Base-by-base conservation (phyloP, 2,113 vertebrate genomes). In the Sciurus niger region DNA sequence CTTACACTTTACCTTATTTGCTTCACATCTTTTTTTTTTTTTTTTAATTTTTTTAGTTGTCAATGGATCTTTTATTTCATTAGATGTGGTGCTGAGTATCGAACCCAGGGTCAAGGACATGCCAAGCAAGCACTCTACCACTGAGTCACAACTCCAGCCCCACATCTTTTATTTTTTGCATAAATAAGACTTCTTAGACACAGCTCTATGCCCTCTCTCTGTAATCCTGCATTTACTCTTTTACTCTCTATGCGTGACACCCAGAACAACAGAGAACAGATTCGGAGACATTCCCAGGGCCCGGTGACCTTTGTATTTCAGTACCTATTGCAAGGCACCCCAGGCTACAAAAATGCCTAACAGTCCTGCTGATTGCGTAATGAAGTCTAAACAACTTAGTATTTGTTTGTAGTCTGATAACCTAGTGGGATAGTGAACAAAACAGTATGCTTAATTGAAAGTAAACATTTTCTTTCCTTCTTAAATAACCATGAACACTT, bases 261-360 rank as follows among this genome's bases (percentile, higher is more conserved):
- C 40, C 46, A 55, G 63, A n/a, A 46, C n/a, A 22, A 40, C 0
- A 46, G 1, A 20, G 0, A 8, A 43, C 40, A 78, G 58, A 51
- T 14, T 25, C 34, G 9, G 3, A 70, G 4, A 20, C 14, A 2
- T 48, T n/a, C 51, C 51, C 58, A 16, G 67, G 4, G 51, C 40
- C 12, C 0, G n/a, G 53, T 6, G 0, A 20, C 12, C 80, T 58
- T 18, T 63, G 53, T 1, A 24, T 67, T 79, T 48, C 8, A 0
- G 10, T 20, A 25, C 1, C 2, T 14, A 65, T 55, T 60, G 28
- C 40, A 74, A 0, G 10, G 20, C 18, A 53, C 3, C 16, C 40
- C 2, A 82, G 17, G 51, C 17, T 20, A 60, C 37, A 43, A 63
- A 8, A 67, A n/a, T 10, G 25, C 46, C 55, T 34, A 34, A 22